Conservation (phyloP, 2,113 vertebrate species). For the Cinclus mexicanus region DNA sequence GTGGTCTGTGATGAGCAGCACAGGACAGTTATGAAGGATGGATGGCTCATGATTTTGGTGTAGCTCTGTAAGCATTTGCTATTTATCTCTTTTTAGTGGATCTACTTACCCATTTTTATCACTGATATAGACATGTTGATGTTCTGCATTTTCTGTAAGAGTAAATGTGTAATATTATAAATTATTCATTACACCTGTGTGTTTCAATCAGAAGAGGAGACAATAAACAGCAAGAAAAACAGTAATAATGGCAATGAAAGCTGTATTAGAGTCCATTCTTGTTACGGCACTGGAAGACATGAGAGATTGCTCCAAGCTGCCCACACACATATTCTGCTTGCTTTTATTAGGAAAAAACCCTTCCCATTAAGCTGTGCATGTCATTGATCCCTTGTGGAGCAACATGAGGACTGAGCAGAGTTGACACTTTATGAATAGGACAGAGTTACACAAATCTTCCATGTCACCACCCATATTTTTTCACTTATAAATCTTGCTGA, state of each 20-base stretch:
- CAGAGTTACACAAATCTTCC: background rate
- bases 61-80: background rate
- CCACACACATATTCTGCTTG: background rate
- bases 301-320: background rate
- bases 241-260: background rate
- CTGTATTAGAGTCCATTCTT: background rate
- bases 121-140: background rate
- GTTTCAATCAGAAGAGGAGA: slow-evolving; percentile 11
- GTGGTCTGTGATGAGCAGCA: background rate
- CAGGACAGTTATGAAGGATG: background rate
- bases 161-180: background rate
- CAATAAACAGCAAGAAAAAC: background rate
- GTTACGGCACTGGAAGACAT: background rate
- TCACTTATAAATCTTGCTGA: background rate
- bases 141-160: slow-evolving; percentile 43
- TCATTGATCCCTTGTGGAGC: background rate
- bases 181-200: slow-evolving; percentile 39
- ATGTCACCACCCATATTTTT: background rate
- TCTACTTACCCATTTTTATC: slow-evolving; percentile 20
- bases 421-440: background rate
- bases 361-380: background rate
- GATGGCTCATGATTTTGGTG: background rate
- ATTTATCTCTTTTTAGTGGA: background rate
- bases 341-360: background rate
- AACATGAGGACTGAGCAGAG: background rate